Conservation (phyloP, 2,113 vertebrate genomes). For the Catharus bicknelli region DNA sequence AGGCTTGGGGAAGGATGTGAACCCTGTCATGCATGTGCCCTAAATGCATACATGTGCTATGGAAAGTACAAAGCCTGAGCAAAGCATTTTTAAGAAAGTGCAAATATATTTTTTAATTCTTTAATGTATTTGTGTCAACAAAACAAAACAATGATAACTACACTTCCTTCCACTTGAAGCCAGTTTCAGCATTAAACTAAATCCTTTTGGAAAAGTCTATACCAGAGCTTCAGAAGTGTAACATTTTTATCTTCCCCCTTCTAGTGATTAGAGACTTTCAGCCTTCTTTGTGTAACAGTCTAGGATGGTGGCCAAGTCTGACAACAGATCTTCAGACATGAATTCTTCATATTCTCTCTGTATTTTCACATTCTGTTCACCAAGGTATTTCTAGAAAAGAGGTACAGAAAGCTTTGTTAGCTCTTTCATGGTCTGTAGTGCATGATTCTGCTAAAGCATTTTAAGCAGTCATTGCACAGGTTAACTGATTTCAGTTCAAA, state of each 20-base stretch:
- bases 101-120: background rate
- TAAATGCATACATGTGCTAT: background rate
- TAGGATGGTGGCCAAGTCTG: constrained; percentile 48
- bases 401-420: background rate
- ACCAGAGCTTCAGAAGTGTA: background rate
- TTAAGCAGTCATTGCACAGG: background rate
- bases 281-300: constrained; percentile 73
- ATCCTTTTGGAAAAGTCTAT: background rate
- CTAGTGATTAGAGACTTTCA: background rate
- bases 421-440: background rate
- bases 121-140: background rate
- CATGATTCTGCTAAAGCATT: background rate
- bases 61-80: background rate
- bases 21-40: background rate
- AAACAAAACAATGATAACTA: background rate
- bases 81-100: background rate
- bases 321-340: constrained; percentile 66
- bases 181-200: background rate
- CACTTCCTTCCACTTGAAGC: background rate
- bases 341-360: constrained; percentile 70
- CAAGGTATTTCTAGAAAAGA: constrained; percentile 74
- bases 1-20: background rate
- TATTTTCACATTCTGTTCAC: constrained; percentile 69
- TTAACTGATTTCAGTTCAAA: background rate
- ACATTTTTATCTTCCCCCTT: background rate